phyloP scores from a whole-genome alignment of 2,113 vertebrate genomes.

The Neolamprologus sp. region DNA sequence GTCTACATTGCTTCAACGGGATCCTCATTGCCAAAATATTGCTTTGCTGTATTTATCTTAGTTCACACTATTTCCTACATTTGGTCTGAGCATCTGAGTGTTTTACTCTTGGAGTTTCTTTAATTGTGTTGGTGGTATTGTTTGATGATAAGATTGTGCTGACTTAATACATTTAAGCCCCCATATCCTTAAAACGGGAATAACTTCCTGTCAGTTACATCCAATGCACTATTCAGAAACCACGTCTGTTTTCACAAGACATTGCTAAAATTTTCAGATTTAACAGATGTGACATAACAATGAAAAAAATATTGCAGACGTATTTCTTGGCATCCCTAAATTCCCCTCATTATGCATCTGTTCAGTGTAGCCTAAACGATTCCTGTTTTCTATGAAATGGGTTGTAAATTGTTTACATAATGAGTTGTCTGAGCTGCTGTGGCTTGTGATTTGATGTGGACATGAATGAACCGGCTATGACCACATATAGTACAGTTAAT shows the following conservation, averaged over 20 bases:
- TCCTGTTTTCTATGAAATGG: neutral
- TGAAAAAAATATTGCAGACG: neutral
- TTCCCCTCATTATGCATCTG: neutral
- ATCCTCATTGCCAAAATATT: neutral
- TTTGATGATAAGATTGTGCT: neutral
- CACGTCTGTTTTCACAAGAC: neutral
- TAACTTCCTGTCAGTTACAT: neutral
- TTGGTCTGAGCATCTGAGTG: neutral
- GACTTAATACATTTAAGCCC: neutral
- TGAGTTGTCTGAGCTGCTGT: neutral
- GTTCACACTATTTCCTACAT: neutral
- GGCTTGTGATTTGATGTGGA: constrained; percentile 4
- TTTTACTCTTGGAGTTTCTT: neutral
- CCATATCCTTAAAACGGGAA: neutral
- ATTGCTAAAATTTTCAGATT: neutral
- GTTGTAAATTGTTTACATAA: constrained; percentile 23
- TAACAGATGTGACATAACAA: neutral
- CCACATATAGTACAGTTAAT: neutral
- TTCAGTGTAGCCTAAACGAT: neutral
- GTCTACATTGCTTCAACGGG: neutral
- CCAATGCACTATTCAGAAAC: neutral
- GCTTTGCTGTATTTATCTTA: neutral
- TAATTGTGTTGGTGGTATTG: neutral
- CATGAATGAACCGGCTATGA: neutral
- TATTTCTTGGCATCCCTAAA: neutral